Base-by-base conservation (phyloP, 35 echinoderm and acorn worm species). In the Patiria miniata region DNA sequence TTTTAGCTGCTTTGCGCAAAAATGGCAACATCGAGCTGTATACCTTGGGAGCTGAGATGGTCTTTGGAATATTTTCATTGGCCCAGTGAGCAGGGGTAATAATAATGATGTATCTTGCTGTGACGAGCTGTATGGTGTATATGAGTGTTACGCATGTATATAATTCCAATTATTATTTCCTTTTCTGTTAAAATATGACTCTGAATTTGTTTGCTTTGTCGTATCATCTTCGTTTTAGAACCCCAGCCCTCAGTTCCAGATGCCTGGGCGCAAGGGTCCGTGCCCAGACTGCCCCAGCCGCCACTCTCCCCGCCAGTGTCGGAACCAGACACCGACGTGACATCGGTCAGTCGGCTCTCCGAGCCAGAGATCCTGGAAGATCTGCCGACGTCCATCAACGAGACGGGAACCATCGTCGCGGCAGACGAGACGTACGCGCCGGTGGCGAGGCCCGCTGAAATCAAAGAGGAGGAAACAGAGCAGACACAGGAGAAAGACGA, bases 251-350 rank as follows among this genome's bases (percentile, higher is more conserved):
- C 89, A 60, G 68, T 87, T 9, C 89, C 93, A 26, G 96, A 99
- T 94, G 92, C 96, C 15, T 99, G 96, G 96, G 96, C 96, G 52
- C 96, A 99, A 65, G 96, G 96, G 17, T 99, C 96, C 0, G 93
- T 99, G 39, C 96, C 96, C 18, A 86, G 86, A 37, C 82, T 89
- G 47, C 61, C 88, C 2, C 50, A 88, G 16, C 96, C 96, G 5
- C 86, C 89, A 37, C 18, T 81, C 2, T 94, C 96, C 1, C 96
- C 96, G 61, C 53, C 79, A 0, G 34, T 91, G 18, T 92, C 96
- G 38, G 96, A 99, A 82, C 89, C 90, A 68, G 96, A 91, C 65
- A 99, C 96, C 60, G 96, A 99, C 32, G 61, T 99, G 6, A 99
- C 96, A 10, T 79, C 79, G 2, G 79, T 99, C 37, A 99, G 86